A percentile compares a stretch with the other conserved stretches of the same genome.
These are phyloP conservation scores for Caenorhabditis drosophilae DNA, from an alignment of 2,888 invertebrate genomes.

Conservation along the genomic window DNA sequence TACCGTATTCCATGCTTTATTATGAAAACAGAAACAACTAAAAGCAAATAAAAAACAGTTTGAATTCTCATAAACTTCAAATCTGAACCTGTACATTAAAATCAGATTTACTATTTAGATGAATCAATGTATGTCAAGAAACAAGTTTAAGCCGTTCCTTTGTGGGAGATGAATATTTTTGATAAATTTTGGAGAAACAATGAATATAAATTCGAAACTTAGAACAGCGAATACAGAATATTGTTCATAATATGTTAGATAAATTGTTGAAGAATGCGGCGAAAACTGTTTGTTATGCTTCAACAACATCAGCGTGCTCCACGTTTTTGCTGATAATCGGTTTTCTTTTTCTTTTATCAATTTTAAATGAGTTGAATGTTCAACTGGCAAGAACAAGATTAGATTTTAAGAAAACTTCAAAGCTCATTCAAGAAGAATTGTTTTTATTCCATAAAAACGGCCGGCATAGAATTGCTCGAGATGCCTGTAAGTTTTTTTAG, in stretches of 20 bases:
- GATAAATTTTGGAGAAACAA: too few relatives aligned
- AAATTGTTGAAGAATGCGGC: conserved; percentile 7
- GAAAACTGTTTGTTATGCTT: conserved; percentile 25
- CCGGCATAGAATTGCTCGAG: conserved; percentile 46
- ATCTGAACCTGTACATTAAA: too few relatives aligned
- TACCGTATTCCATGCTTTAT: too few relatives aligned
- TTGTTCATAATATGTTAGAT: neutral
- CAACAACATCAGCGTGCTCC: conserved; percentile 51
- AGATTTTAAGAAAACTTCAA: conserved; percentile 58
- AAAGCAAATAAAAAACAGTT: too few relatives aligned
- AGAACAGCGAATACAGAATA: neutral
- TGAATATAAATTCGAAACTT: neutral
- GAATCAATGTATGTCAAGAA: too few relatives aligned
- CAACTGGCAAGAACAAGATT: conserved; percentile 48
- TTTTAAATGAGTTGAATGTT: conserved; percentile 51
- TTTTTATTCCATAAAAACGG: too few relatives aligned
- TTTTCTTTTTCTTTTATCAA: conserved; percentile 53
- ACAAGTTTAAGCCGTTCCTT: neutral
- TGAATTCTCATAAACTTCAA: too few relatives aligned
- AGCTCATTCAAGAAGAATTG: conserved; percentile 58
- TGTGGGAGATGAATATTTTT: neutral
- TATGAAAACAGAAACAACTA: too few relatives aligned
- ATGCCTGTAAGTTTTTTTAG: conserved; percentile 41
- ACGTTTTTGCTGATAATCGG: conserved; percentile 52
- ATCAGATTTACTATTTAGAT: too few relatives aligned